Percentiles rank a stretch among this genome's conserved stretches.
Evolutionary conservation across 2,888 invertebrate genomes (phyloP).

Genomic region (Hypena proboscidalis): DNA sequence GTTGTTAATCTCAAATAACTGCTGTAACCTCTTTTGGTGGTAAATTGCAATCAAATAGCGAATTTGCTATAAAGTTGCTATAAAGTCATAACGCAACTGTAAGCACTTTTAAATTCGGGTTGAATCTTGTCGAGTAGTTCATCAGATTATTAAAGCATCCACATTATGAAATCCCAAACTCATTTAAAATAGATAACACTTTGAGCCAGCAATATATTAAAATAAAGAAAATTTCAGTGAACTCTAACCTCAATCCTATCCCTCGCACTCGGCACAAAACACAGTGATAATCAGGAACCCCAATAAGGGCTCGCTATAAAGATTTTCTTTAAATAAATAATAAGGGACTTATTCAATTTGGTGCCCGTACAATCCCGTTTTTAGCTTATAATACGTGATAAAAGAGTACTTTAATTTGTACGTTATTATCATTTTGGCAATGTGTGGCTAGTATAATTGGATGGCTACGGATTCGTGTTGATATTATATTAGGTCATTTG

Average conservation of each 20-base stretch:
- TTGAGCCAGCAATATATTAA: too few species aligned
- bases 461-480: background rate
- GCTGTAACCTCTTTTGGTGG: too few species aligned
- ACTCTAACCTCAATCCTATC: conserved; percentile 8
- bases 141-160: too few species aligned
- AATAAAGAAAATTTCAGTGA: background rate
- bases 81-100: too few species aligned
- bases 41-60: too few species aligned
- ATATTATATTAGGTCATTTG: too few species aligned
- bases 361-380: conserved; percentile 5
- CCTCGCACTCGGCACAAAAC: conserved; percentile 16
- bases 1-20: too few species aligned
- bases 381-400: conserved; percentile 9
- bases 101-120: too few species aligned
- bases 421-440: conserved; percentile 1
- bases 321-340: conserved; percentile 29
- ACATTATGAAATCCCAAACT: too few species aligned
- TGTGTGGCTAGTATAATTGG: background rate
- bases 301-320: conserved; percentile 19
- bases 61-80: too few species aligned
- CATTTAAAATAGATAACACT: too few species aligned
- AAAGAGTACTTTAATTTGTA: conserved; percentile 8
- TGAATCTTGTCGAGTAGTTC: too few species aligned
- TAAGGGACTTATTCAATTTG: conserved; percentile 25
- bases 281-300: conserved; percentile 21